A percentile compares a stretch with the other conserved stretches of the same genome.
Conservation (phyloP, 2,797 vertebrate genomes). For the Xiphorhynchus erythropygius region DNA sequence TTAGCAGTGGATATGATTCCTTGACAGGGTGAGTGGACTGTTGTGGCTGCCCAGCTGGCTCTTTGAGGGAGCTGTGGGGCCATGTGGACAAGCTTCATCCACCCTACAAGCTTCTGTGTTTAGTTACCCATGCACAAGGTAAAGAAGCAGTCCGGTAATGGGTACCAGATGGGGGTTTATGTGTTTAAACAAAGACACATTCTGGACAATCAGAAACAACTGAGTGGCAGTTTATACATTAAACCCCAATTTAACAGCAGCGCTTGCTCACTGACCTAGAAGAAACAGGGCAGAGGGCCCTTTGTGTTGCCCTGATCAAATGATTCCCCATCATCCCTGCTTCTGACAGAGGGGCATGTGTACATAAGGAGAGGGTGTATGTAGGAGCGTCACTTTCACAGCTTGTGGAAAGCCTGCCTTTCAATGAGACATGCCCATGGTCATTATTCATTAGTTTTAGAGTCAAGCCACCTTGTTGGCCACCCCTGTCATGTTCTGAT, state of each 20-base stretch:
- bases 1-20: not conserved
- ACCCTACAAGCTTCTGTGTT: constrained; percentile 5
- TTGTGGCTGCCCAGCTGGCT: not conserved
- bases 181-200: constrained; percentile 47
- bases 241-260: not conserved
- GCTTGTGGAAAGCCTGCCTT: not conserved
- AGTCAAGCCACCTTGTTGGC: not conserved
- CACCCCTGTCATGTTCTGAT: not conserved
- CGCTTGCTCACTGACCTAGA: not conserved
- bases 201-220: constrained; percentile 29
- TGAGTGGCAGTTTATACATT: not conserved
- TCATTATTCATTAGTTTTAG: not conserved
- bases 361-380: not conserved
- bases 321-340: not conserved
- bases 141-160: not conserved
- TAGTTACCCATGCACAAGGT: not conserved
- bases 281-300: not conserved
- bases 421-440: not conserved
- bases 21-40: not conserved
- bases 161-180: constrained; percentile 24
- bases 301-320: not conserved
- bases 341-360: not conserved
- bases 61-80: not conserved
- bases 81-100: not conserved
- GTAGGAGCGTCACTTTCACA: not conserved